Conservation (phyloP, 2,797 vertebrate species). For the Aldrovandia affinis region DNA sequence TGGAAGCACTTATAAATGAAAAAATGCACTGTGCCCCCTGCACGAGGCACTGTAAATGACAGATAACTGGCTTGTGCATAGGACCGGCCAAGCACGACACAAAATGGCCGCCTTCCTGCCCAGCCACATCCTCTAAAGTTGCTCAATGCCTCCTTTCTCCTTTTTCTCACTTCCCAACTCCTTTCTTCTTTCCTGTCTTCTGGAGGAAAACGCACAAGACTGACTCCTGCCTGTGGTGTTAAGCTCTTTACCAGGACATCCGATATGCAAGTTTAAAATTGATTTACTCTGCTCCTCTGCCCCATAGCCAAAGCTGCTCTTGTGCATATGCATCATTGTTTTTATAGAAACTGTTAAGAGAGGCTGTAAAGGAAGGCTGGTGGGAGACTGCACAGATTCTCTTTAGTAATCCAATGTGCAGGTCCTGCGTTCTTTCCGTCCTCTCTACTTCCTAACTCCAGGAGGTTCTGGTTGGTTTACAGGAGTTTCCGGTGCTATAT, state of each 20-base stretch:
- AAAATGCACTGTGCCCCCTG: background rate
- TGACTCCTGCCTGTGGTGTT: background rate
- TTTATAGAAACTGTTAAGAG: background rate
- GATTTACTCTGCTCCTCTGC: background rate
- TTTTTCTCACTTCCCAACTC: background rate
- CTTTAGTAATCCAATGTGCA: background rate
- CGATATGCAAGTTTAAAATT: background rate
- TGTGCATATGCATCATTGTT: background rate
- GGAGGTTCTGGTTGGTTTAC: too few species aligned
- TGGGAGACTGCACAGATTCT: background rate
- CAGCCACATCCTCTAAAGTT: background rate
- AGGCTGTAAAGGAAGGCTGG: background rate
- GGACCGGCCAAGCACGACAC: background rate
- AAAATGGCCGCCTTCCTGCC: background rate
- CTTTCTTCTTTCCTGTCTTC: background rate
- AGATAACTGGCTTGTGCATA: background rate
- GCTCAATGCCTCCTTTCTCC: background rate
- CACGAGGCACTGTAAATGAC: background rate
- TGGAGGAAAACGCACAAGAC: background rate
- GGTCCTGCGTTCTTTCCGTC: background rate
- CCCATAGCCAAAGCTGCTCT: background rate
- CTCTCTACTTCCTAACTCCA: background rate
- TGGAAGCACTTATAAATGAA: conserved; percentile 54
- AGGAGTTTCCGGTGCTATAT: background rate
- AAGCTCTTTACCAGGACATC: background rate